A percentile compares a stretch with the other conserved stretches of the same genome.
Conservation (phyloP, 2,797 vertebrate species). For the Manis pentadactyla region DNA sequence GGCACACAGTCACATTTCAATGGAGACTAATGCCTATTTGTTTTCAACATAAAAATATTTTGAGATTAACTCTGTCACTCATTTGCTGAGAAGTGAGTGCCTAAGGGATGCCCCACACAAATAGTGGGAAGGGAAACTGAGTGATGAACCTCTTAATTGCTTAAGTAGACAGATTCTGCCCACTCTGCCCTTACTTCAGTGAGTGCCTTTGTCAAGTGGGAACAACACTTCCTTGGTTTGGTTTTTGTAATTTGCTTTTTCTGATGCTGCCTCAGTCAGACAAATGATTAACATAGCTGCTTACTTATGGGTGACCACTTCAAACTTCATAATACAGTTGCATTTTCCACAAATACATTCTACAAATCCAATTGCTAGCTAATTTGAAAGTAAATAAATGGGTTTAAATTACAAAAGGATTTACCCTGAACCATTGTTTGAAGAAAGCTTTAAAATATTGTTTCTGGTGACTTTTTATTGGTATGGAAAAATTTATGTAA, state of each 20-base stretch:
- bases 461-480: background rate
- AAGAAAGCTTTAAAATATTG: background rate
- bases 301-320: background rate
- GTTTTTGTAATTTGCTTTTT: background rate
- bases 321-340: background rate
- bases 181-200: background rate
- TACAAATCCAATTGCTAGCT: background rate
- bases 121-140: background rate
- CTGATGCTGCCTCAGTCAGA: background rate
- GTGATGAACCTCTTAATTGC: background rate
- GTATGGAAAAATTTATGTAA: background rate
- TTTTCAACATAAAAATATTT: background rate
- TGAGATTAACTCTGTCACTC: background rate
- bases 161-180: background rate
- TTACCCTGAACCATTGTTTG: background rate
- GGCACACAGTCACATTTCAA: background rate
- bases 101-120: background rate
- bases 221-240: background rate
- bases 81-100: background rate
- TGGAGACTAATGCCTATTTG: background rate
- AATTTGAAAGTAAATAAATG: background rate
- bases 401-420: background rate
- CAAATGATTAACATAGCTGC: background rate
- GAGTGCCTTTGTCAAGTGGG: background rate
- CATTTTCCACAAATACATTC: background rate